phyloP scores from a whole-genome alignment of 2,888 invertebrate species.

The Cerastis leucographa region DNA sequence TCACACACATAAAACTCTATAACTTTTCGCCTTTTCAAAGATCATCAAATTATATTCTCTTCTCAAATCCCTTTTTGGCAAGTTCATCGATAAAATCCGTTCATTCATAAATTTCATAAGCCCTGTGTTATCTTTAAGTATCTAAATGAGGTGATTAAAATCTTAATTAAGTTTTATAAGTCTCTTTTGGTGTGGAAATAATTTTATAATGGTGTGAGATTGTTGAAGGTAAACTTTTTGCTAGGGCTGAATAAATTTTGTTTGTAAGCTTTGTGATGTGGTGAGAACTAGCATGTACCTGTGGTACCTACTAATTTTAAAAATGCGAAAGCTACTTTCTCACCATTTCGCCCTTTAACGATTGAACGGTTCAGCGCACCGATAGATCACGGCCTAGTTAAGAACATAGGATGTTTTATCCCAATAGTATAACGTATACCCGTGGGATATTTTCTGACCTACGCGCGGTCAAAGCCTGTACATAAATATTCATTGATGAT shows the following conservation, averaged over 20 bases:
- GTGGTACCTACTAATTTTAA: neutral
- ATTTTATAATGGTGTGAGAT: neutral
- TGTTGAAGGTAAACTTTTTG: slow-evolving; percentile 2
- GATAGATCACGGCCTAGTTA: neutral
- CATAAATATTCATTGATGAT: neutral
- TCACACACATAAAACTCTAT: neutral
- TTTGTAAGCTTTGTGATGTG: neutral
- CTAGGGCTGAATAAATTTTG: neutral
- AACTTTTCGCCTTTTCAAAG: neutral
- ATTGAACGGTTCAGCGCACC: neutral
- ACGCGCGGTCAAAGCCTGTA: neutral
- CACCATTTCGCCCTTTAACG: neutral
- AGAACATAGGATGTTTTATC: neutral
- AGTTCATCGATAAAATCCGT: slow-evolving; percentile 17
- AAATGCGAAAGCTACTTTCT: neutral
- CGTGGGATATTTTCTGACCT: neutral
- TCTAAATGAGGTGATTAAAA: slow-evolving; percentile 36
- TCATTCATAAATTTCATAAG: slow-evolving; percentile 13
- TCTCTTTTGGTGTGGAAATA: slow-evolving; percentile 23
- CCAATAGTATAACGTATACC: neutral
- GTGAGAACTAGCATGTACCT: neutral
- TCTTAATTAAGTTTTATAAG: slow-evolving; percentile 42
- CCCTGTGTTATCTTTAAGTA: slow-evolving; percentile 10
- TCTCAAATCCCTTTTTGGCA: slow-evolving; percentile 15
- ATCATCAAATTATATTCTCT: neutral